Conservation (phyloP, 2,888 invertebrate species). For the Notodonta ziczac region DNA sequence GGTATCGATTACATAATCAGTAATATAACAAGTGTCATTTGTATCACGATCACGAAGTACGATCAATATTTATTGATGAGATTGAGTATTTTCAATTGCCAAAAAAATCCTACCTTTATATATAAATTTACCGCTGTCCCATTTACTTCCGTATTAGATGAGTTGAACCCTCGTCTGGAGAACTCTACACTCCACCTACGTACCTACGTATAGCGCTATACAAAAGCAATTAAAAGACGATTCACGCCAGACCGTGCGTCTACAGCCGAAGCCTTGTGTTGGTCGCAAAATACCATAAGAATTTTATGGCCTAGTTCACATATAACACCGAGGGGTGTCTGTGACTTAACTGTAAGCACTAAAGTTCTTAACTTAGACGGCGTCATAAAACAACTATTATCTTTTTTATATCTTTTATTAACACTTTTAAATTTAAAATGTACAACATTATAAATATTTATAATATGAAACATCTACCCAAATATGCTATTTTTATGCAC, state of each 20-base stretch:
- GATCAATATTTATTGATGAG: too few species aligned
- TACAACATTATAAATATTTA: too few species aligned
- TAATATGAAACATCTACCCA: too few species aligned
- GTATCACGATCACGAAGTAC: too few species aligned
- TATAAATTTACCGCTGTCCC: too few species aligned
- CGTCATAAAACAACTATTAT: not conserved
- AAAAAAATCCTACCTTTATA: too few species aligned
- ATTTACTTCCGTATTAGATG: conserved; percentile 1
- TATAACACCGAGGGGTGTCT: not conserved
- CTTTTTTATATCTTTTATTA: not conserved
- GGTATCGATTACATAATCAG: too few species aligned
- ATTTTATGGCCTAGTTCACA: not conserved
- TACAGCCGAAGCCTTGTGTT: not conserved
- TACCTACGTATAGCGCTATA: too few species aligned
- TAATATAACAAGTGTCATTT: too few species aligned
- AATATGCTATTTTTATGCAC: not conserved
- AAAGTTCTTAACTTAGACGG: not conserved
- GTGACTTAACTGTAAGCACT: not conserved
- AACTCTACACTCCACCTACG: not conserved
- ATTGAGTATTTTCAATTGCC: too few species aligned
- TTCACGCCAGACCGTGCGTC: not conserved
- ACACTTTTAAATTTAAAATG: too few species aligned
- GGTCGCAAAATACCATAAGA: not conserved
- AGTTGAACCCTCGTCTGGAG: not conserved
- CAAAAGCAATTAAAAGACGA: conserved; percentile 2